These are phyloP conservation scores for Tetragonisca angustula DNA, from an alignment of 2,888 invertebrate species.

Conservation along the genomic window DNA sequence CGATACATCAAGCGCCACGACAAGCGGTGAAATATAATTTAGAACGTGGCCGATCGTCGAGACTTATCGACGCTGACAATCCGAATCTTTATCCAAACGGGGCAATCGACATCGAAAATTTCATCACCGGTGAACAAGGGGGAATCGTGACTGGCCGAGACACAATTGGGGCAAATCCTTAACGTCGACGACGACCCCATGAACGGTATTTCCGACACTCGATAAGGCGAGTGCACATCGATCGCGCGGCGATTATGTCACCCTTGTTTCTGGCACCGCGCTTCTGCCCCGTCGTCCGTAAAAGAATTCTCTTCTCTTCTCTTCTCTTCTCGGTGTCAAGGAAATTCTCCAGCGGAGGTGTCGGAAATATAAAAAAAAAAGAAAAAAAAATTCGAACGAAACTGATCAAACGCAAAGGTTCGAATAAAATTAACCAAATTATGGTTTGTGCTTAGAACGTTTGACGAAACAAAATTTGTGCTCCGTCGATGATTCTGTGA, in stretches of 20 bases:
- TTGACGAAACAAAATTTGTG: no score
- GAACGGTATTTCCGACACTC: slow-evolving; percentile 50
- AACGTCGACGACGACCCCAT: slow-evolving; percentile 32
- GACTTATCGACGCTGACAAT: slow-evolving; percentile 24
- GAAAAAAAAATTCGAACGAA: no score
- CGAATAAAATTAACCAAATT: no score
- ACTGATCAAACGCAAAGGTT: no score
- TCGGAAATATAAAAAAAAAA: no score
- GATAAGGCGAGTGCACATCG: slow-evolving; percentile 57
- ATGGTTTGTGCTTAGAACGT: no score
- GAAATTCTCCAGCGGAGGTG: no score
- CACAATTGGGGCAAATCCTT: slow-evolving; percentile 67
- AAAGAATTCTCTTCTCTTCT: slow-evolving; percentile 42
- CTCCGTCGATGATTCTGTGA: no score
- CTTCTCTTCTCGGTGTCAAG: background rate
- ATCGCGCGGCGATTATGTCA: slow-evolving; percentile 66
- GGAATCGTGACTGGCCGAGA: slow-evolving; percentile 45
- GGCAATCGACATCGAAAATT: slow-evolving; percentile 48
- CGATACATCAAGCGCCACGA: background rate
- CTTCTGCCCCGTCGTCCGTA: slow-evolving; percentile 22
- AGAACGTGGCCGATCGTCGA: slow-evolving; percentile 14
- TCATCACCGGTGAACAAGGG: slow-evolving; percentile 35
- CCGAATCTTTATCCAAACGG: slow-evolving; percentile 21
- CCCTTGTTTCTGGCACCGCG: slow-evolving; percentile 36
- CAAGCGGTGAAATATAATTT: slow-evolving; percentile 25